phyloP scores from a whole-genome alignment of 2,113 vertebrate genomes.

The Pterocles orientalis region DNA sequence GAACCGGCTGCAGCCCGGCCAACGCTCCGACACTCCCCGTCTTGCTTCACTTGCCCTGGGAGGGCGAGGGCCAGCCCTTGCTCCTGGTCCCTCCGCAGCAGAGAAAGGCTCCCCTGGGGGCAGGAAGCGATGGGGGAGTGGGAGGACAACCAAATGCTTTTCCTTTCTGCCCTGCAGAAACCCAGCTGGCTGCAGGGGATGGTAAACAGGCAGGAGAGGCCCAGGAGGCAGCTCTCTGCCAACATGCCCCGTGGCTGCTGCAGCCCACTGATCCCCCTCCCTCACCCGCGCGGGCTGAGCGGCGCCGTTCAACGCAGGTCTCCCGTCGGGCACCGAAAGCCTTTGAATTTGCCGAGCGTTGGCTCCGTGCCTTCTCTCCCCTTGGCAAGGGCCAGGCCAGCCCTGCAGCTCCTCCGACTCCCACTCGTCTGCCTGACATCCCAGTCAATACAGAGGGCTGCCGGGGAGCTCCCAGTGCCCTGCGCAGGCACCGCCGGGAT shows the following conservation, averaged over 20 bases:
- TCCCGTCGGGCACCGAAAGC: background rate
- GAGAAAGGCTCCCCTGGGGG: background rate
- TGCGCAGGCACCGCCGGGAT: background rate
- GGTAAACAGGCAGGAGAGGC: background rate
- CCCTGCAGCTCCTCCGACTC: background rate
- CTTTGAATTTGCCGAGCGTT: background rate
- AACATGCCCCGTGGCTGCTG: background rate
- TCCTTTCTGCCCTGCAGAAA: slow-evolving; percentile 18
- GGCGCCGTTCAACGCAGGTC: background rate
- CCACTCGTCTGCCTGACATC: background rate
- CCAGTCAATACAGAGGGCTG: background rate
- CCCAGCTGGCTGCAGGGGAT: background rate
- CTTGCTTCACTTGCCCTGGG: background rate
- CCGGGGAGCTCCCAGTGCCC: background rate
- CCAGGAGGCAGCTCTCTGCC: background rate
- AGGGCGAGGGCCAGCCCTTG: background rate
- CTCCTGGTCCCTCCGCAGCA: background rate
- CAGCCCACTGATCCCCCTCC: background rate
- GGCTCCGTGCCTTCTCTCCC: background rate
- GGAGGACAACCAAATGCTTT: background rate
- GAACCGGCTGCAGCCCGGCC: background rate
- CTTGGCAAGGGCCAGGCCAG: background rate
- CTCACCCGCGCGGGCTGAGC: background rate
- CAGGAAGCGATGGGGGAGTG: background rate
- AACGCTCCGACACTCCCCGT: background rate